A percentile compares a stretch with the other conserved stretches of the same genome.
These are phyloP conservation scores for Scelioninae gen. 1 DNA, from an alignment of 2,888 invertebrate genomes.

Conservation along the genomic window DNA sequence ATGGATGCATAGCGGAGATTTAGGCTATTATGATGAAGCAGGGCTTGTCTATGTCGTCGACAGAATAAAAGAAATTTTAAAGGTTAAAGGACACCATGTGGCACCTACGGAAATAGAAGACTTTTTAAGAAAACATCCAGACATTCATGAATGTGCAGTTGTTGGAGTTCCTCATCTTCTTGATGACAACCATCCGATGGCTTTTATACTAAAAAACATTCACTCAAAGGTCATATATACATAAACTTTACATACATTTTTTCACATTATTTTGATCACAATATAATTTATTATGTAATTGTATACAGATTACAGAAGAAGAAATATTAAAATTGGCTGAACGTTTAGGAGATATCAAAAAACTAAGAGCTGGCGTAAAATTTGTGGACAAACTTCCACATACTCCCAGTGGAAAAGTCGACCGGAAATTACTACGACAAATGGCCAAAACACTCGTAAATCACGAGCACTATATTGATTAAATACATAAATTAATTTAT, in stretches of 20 bases:
- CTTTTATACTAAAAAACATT: slow-evolving; percentile 74
- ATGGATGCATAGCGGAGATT: slow-evolving; percentile 78
- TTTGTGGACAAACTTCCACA: slow-evolving; percentile 76
- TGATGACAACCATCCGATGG: slow-evolving; percentile 79
- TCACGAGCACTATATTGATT: slow-evolving; percentile 17
- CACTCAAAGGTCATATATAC: slow-evolving; percentile 60
- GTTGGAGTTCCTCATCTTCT: slow-evolving; percentile 75
- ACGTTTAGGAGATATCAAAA: slow-evolving; percentile 72
- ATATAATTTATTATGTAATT: neutral
- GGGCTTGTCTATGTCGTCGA: slow-evolving; percentile 76
- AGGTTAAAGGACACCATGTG: slow-evolving; percentile 78
- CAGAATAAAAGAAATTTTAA: slow-evolving; percentile 79
- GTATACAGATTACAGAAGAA: slow-evolving; percentile 75
- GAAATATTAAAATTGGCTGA: slow-evolving; percentile 76
- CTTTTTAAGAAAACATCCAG: slow-evolving; percentile 75
- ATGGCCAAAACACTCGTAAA: slow-evolving; percentile 69
- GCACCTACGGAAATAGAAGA: slow-evolving; percentile 79
- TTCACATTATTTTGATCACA: neutral
- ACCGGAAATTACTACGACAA: slow-evolving; percentile 72
- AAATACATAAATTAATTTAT: neutral
- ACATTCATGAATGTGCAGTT: slow-evolving; percentile 78
- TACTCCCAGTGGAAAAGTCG: slow-evolving; percentile 77
- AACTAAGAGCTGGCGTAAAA: slow-evolving; percentile 77
- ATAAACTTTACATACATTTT: neutral
- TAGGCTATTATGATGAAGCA: slow-evolving; percentile 76